These are phyloP conservation scores for Dorcus hopei DNA, from an alignment of 2,888 invertebrate genomes.

Conservation along the genomic window DNA sequence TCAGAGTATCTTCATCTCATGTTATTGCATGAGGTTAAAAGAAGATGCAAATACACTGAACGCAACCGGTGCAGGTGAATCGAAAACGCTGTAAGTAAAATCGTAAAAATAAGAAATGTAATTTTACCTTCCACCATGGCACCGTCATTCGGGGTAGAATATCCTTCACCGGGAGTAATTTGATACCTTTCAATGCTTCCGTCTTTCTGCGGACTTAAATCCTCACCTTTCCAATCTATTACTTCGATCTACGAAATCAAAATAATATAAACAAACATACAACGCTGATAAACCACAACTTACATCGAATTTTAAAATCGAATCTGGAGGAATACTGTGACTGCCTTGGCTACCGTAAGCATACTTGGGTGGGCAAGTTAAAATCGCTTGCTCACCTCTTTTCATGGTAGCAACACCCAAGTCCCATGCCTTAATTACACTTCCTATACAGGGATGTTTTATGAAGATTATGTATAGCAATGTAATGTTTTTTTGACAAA, in stretches of 20 bases:
- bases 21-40: no score
- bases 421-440: constrained; percentile 93
- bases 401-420: constrained; percentile 92
- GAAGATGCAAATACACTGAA: no score
- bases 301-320: constrained; percentile 88
- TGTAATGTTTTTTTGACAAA: constrained; percentile 36
- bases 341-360: constrained; percentile 85
- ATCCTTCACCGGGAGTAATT: constrained; percentile 69
- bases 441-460: constrained; percentile 49
- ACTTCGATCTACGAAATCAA: constrained; percentile 69
- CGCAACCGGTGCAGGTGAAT: no score
- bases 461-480: neutral
- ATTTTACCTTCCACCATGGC: constrained; percentile 74
- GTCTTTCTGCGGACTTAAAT: constrained; percentile 81
- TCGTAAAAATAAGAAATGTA: no score
- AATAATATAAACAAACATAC: neutral
- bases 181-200: constrained; percentile 75
- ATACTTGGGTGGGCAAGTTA: constrained; percentile 85
- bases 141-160: constrained; percentile 75
- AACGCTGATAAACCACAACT: constrained; percentile 20
- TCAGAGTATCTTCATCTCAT: no score
- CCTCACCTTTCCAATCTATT: constrained; percentile 84
- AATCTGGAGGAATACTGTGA: constrained; percentile 84
- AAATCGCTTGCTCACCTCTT: constrained; percentile 76
- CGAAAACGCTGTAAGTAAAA: no score